phyloP scores from a whole-genome alignment of 2,797 vertebrate genomes.

The Podarcis lilfordi region DNA sequence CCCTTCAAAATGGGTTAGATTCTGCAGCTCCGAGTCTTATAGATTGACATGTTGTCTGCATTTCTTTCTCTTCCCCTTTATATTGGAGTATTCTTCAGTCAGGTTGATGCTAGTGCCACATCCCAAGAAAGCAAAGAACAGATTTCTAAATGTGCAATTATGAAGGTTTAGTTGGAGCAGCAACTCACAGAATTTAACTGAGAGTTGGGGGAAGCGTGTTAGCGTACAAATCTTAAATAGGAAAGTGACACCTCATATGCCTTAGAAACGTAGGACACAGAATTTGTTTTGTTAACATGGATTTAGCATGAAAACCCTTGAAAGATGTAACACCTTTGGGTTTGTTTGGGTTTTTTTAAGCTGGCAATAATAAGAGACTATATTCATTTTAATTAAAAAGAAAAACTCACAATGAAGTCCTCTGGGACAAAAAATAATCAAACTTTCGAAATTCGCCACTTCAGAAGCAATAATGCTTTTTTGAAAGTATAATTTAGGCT shows the following conservation, averaged over 20 bases:
- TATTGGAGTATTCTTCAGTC: slow-evolving; percentile 56
- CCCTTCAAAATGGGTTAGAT: slow-evolving; percentile 31
- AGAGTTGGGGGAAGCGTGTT: too few species aligned
- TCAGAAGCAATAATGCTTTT: slow-evolving; percentile 53
- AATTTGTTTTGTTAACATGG: slow-evolving; percentile 60
- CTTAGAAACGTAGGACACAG: slow-evolving; percentile 52
- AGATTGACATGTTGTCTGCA: slow-evolving; percentile 36
- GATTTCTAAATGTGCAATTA: slow-evolving; percentile 46
- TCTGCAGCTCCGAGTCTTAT: slow-evolving; percentile 42
- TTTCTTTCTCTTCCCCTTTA: neutral
- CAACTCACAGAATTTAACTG: slow-evolving; percentile 47
- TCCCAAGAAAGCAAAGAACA: slow-evolving; percentile 56
- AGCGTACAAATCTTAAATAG: slow-evolving; percentile 35
- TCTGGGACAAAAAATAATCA: slow-evolving; percentile 49
- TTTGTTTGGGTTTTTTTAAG: slow-evolving; percentile 40
- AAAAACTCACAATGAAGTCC: slow-evolving; percentile 44
- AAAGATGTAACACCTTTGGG: slow-evolving; percentile 49
- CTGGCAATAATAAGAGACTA: slow-evolving; percentile 37
- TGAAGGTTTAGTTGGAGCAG: slow-evolving; percentile 48
- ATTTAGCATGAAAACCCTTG: slow-evolving; percentile 25
- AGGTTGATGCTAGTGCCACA: slow-evolving; percentile 62
- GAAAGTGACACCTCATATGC: slow-evolving; percentile 42
- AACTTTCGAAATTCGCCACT: slow-evolving; percentile 50
- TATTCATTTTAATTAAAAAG: slow-evolving; percentile 53
- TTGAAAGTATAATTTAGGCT: slow-evolving; percentile 52